Percentiles rank a stretch among this genome's conserved stretches.
Conservation (phyloP, 2,888 invertebrate genomes). For the Drosophila maculinotata region DNA sequence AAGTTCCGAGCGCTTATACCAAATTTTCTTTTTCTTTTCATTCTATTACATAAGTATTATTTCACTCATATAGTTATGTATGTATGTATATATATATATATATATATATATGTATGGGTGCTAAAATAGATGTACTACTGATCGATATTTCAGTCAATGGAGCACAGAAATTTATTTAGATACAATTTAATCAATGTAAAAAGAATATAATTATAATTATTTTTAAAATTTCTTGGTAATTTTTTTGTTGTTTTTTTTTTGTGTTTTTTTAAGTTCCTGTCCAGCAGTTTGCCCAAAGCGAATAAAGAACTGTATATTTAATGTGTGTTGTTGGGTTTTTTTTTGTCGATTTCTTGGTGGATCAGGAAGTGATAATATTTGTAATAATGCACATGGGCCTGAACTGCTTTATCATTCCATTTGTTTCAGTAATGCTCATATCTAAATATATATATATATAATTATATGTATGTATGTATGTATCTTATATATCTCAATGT, state of each 20-base stretch:
- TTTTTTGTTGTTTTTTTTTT: not conserved
- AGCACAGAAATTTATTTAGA: slow-evolving; percentile 19
- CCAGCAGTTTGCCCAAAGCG: slow-evolving; percentile 41
- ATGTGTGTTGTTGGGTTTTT: slow-evolving; percentile 1
- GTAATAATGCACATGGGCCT: slow-evolving; percentile 18
- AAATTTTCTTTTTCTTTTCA: not conserved
- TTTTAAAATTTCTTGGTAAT: not conserved
- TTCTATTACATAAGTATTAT: not conserved
- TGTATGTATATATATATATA: too few species aligned
- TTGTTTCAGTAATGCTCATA: slow-evolving; percentile 31
- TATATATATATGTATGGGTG: not conserved
- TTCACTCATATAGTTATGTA: slow-evolving; percentile 5
- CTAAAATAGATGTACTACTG: slow-evolving; percentile 13
- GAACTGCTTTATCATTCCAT: not conserved
- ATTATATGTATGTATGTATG: not conserved
- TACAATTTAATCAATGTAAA: slow-evolving; percentile 13
- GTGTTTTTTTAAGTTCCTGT: slow-evolving; percentile 44
- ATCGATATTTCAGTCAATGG: slow-evolving; percentile 21
- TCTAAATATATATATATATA: slow-evolving; percentile 42
- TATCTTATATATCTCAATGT: slow-evolving; percentile 7
- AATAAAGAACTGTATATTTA: slow-evolving; percentile 19
- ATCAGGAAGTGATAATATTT: slow-evolving; percentile 35
- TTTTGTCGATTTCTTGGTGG: slow-evolving; percentile 24
- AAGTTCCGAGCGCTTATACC: slow-evolving; percentile 25
- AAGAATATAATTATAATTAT: slow-evolving; percentile 3